Evolutionary conservation across 2,888 invertebrate genomes (phyloP).

Genomic region (Mesopsocus fuscifrons): DNA sequence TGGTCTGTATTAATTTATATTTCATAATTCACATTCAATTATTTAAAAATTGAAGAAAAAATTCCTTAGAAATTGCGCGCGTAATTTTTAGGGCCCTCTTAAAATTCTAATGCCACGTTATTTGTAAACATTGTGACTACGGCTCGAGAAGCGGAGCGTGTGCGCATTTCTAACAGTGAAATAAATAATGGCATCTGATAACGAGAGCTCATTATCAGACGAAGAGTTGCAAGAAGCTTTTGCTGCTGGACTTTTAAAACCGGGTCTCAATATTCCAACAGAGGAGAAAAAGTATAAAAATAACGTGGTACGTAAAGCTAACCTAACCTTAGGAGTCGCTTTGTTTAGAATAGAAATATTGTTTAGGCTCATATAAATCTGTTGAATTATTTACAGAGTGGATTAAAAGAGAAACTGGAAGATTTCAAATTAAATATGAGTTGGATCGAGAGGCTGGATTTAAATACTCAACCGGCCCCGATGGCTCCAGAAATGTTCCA

Average conservation of each 20-base stretch:
- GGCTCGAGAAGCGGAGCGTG: no score
- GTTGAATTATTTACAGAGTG: constrained; percentile 25
- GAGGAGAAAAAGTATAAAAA: constrained; percentile 41
- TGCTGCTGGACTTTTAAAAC: constrained; percentile 63
- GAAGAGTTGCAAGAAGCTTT: constrained; percentile 75
- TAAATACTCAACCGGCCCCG: constrained; percentile 55
- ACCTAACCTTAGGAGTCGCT: constrained; percentile 2
- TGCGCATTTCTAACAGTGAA: no score
- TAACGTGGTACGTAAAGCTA: constrained; percentile 41
- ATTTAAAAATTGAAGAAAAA: no score
- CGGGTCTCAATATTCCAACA: constrained; percentile 58
- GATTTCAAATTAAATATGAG: constrained; percentile 52
- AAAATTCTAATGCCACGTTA: no score
- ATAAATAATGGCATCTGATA: no score
- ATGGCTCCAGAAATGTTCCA: constrained; percentile 68
- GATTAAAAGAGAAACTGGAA: constrained; percentile 46
- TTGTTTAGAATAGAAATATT: constrained; percentile 16
- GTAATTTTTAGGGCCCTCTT: no score
- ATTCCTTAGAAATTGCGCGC: no score
- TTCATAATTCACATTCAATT: no score
- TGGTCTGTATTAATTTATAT: no score
- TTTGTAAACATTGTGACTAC: no score
- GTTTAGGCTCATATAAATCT: constrained; percentile 9
- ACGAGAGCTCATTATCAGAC: no score
- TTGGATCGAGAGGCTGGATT: constrained; percentile 75